These are phyloP conservation scores for Leucophora obtusa DNA, from an alignment of 2,888 invertebrate genomes.

Conservation along the genomic window DNA sequence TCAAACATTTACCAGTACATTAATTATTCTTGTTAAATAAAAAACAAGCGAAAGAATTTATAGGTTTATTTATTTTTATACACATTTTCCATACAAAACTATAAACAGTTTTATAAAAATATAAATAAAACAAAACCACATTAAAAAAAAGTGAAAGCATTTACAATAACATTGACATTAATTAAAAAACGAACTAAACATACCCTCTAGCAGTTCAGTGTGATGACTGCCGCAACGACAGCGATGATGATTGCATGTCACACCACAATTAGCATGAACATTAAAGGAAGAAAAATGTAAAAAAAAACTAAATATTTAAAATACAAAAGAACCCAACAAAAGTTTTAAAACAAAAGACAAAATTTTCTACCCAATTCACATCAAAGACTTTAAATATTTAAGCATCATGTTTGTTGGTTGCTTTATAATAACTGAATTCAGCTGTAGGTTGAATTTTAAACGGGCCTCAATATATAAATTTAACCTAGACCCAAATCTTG, in stretches of 20 bases:
- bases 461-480: too few species aligned
- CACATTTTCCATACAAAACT: background rate
- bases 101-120: slow-evolving; percentile 20
- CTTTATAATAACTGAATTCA: too few species aligned
- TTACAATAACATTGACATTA: slow-evolving; percentile 57
- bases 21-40: slow-evolving; percentile 23
- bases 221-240: slow-evolving; percentile 39
- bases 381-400: too few species aligned
- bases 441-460: too few species aligned
- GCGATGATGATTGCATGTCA: slow-evolving; percentile 59
- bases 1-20: slow-evolving; percentile 2
- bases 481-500: too few species aligned
- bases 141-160: slow-evolving; percentile 45
- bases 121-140: slow-evolving; percentile 31
- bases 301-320: slow-evolving; percentile 19
- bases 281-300: slow-evolving; percentile 8
- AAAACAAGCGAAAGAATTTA: slow-evolving; percentile 22
- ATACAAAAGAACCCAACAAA: slow-evolving; percentile 4
- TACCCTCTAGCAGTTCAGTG: slow-evolving; percentile 6
- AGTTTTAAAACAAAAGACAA: too few species aligned
- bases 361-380: too few species aligned
- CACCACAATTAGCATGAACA: slow-evolving; percentile 57
- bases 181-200: slow-evolving; percentile 45
- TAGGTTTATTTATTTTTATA: slow-evolving; percentile 45
- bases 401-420: too few species aligned